A percentile compares a stretch with the other conserved stretches of the same genome.
These are phyloP conservation scores for Dolichoris vasculosae DNA, from an alignment of 1,140 invertebrate species.

Conservation along the genomic window DNA sequence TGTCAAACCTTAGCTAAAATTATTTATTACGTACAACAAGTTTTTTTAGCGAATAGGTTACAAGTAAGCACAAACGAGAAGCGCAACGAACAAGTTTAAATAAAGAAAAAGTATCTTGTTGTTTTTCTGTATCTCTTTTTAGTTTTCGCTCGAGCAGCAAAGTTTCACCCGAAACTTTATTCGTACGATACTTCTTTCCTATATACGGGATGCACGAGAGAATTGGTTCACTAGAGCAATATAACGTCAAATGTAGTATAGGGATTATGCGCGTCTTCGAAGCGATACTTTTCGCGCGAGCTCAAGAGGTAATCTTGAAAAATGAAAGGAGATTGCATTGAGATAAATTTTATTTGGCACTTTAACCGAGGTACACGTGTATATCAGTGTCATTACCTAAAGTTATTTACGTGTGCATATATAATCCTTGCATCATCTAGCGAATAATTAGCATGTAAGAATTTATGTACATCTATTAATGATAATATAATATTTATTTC, in stretches of 20 bases:
- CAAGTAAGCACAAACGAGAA: neutral
- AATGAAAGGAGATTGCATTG: neutral
- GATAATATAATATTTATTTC: too few species aligned
- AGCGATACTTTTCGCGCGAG: neutral
- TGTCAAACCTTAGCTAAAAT: neutral
- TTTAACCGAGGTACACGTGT: too few species aligned
- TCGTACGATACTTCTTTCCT: neutral
- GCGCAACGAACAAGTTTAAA: neutral
- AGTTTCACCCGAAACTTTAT: neutral
- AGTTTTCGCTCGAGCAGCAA: neutral
- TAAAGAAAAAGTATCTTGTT: neutral
- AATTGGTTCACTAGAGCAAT: neutral
- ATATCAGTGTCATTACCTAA: too few species aligned
- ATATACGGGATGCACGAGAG: neutral
- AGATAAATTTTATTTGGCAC: too few species aligned
- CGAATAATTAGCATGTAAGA: too few species aligned
- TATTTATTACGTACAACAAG: neutral
- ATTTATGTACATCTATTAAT: too few species aligned
- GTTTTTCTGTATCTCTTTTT: neutral
- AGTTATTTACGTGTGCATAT: too few species aligned
- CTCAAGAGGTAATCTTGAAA: neutral
- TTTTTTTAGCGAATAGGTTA: neutral
- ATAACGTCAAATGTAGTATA: neutral
- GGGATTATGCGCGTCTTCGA: neutral
- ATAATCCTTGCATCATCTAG: too few species aligned